A percentile compares a stretch with the other conserved stretches of the same genome.
These are phyloP conservation scores for Micrasema minimum DNA, from an alignment of 1,140 invertebrate species.

Conservation along the genomic window DNA sequence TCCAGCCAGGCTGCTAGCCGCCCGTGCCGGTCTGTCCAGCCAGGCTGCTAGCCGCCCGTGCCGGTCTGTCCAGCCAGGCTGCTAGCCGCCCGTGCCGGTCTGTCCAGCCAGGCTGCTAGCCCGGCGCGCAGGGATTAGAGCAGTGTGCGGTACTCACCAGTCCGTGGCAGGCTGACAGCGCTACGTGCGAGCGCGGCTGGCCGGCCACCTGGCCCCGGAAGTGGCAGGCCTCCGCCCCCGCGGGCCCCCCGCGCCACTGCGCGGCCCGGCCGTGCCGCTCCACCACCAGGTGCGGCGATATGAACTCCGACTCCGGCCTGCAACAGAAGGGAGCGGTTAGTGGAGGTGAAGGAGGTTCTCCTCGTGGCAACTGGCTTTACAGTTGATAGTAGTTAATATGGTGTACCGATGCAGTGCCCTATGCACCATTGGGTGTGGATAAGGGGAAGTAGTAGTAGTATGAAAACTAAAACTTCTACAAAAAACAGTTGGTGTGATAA, in stretches of 20 bases:
- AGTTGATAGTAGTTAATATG: too few relatives aligned
- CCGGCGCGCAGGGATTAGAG: constrained; percentile 1
- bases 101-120: not conserved
- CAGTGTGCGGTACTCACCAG: constrained; percentile 73
- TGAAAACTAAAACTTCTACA: too few relatives aligned
- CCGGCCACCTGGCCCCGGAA: constrained; percentile 79
- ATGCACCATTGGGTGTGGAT: too few relatives aligned
- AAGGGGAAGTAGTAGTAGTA: too few relatives aligned
- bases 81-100: not conserved
- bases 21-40: too few relatives aligned
- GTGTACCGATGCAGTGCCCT: too few relatives aligned
- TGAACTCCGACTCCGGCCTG: constrained; percentile 74
- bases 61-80: not conserved
- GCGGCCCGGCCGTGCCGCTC: constrained; percentile 72
- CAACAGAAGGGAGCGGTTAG: constrained; percentile 42
- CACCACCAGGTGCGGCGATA: constrained; percentile 75
- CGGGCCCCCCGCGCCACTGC: constrained; percentile 60
- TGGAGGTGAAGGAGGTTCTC: too few relatives aligned
- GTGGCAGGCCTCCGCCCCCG: constrained; percentile 73
- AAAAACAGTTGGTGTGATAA: too few relatives aligned
- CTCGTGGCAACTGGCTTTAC: too few relatives aligned
- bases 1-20: not conserved
- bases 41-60: not conserved
- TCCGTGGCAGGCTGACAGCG: constrained; percentile 83
- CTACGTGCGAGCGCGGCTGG: constrained; percentile 74